A percentile compares a stretch with the other conserved stretches of the same genome.
Conservation (phyloP, 2,797 vertebrate genomes). For the Staurois parvus region DNA sequence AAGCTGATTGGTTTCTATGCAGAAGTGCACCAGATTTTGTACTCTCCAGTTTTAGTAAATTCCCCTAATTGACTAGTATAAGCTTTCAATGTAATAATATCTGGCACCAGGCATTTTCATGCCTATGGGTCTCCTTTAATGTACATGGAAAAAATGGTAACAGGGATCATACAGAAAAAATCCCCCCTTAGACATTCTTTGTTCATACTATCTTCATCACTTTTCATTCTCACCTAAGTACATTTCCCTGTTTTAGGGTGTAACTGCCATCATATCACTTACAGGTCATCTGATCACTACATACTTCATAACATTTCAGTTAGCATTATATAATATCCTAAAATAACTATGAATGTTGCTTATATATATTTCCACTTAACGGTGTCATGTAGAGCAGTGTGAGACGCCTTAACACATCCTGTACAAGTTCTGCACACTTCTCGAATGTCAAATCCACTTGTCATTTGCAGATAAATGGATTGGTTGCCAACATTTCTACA, state of each 20-base stretch:
- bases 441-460: background rate
- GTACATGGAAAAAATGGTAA: too few relatives aligned
- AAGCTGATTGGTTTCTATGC: too few relatives aligned
- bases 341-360: background rate
- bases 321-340: background rate
- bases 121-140: too few relatives aligned
- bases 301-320: background rate
- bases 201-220: too few relatives aligned
- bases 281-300: background rate
- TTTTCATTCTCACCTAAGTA: too few relatives aligned
- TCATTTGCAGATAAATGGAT: background rate
- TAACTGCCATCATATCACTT: background rate
- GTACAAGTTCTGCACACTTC: background rate
- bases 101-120: too few relatives aligned
- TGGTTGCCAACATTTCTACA: background rate
- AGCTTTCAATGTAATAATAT: too few relatives aligned
- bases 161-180: too few relatives aligned
- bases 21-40: too few relatives aligned
- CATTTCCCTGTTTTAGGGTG: background rate
- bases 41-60: too few relatives aligned
- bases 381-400: background rate
- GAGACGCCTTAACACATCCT: background rate
- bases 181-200: too few relatives aligned
- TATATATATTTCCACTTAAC: background rate
- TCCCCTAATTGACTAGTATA: too few relatives aligned